Base-by-base conservation (phyloP, 2,113 vertebrate species). In the Nanorana parkeri region DNA sequence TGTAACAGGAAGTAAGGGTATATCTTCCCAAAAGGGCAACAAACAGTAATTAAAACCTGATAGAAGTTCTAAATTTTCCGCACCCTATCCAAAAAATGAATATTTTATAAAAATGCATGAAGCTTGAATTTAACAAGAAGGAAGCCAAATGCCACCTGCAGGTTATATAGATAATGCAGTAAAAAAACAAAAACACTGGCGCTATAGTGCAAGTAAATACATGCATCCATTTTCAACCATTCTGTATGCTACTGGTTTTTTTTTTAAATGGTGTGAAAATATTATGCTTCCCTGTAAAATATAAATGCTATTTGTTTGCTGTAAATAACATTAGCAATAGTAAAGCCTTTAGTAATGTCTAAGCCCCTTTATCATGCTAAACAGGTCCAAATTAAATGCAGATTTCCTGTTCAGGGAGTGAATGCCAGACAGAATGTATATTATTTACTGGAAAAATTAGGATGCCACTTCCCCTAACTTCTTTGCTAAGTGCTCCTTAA, bases 401-500 rank as follows among this genome's bases (percentile, higher is more conserved):
- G 60, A 66, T 67, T 56, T 72, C 61, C 8, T 68, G 55, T 75
- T 83, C 80, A 83, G 76, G 68, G 63, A 83, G n/a, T 66, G n/a
- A 76, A 76, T 83, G 80, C 71, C 72, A 76, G 58, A 83, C 63
- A 68, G 71, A 83, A 83, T 83, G 80, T 83, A 83, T 83, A 83
- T 83, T 58, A 79, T 85, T 84, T 85, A 65, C 82, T 5, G 20
- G 84, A 81, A 56, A 17, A 84, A 66, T 87, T 76, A 85, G 13
- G 60, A 77, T n/a, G 72, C 23, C 67, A 24, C 54, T 86, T 88
- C 84, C 80, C 79, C 69, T 51, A 77, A 85, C 78, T 88, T 87
- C 67, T 86, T 84, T 72, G 73, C 85, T 86, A 90, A 89, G 86
- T 56, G 83, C 84, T 73, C 56, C 78, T 77, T 87, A 61, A 87